Evolutionary conservation across 2,888 invertebrate genomes (phyloP).

Genomic region (Ischnura elegans): DNA sequence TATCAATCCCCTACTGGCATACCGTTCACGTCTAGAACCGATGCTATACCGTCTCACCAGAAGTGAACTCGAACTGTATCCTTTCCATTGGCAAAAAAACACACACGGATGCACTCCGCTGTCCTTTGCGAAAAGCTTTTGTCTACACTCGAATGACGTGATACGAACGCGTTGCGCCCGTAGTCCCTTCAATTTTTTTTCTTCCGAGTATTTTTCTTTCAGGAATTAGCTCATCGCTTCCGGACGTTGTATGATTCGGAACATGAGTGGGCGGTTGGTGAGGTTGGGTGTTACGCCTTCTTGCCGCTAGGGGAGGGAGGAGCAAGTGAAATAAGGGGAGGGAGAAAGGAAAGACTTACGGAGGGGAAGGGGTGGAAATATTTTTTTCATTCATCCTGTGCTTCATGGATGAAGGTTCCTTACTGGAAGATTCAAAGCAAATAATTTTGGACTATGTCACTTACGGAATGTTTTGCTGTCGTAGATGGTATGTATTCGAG

Average conservation of each 20-base stretch:
- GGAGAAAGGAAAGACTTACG: neutral
- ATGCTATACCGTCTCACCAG: too few species aligned
- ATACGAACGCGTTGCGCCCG: neutral
- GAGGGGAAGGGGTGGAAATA: neutral
- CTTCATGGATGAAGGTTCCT: too few species aligned
- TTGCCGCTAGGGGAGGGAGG: neutral
- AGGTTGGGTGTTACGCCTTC: neutral
- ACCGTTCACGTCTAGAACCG: too few species aligned
- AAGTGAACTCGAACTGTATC: too few species aligned
- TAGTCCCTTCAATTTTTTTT: neutral
- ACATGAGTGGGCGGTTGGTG: neutral
- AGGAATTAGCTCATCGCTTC: neutral
- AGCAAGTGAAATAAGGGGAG: neutral
- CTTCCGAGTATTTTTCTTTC: neutral
- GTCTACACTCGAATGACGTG: neutral
- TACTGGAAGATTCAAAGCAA: too few species aligned
- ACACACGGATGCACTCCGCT: neutral
- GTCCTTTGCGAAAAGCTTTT: neutral
- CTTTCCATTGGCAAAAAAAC: neutral
- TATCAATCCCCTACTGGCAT: too few species aligned
- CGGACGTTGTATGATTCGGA: neutral
- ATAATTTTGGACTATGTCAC: too few species aligned
- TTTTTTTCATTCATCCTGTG: neutral
- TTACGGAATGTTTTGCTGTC: too few species aligned
- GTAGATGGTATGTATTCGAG: too few species aligned